These are phyloP conservation scores for Sericinus montela DNA, from an alignment of 2,888 invertebrate species.

Conservation along the genomic window DNA sequence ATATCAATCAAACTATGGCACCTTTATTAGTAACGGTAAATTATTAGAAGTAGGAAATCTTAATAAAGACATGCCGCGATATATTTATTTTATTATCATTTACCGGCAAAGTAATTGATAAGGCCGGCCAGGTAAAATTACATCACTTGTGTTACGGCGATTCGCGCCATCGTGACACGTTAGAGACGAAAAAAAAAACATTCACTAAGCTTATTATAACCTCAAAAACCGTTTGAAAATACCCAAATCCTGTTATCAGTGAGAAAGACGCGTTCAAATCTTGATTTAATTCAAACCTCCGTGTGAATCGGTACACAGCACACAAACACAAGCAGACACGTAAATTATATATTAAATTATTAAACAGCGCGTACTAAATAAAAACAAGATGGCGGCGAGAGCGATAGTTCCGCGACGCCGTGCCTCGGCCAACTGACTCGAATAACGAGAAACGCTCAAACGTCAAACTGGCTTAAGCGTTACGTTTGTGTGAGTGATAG, in stretches of 20 bases:
- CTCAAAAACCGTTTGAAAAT: slow-evolving; percentile 49
- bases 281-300: slow-evolving; percentile 31
- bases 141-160: slow-evolving; percentile 46
- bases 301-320: slow-evolving; percentile 38
- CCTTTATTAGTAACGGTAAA: no score
- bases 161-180: slow-evolving; percentile 36
- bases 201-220: slow-evolving; percentile 41
- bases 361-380: slow-evolving; percentile 46
- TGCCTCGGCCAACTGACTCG: slow-evolving; percentile 71
- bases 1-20: no score
- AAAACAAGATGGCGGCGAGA: slow-evolving; percentile 58
- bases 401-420: slow-evolving; percentile 67
- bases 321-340: slow-evolving; percentile 60
- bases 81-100: neutral
- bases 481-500: slow-evolving; percentile 29
- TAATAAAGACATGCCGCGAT: neutral
- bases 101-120: slow-evolving; percentile 57
- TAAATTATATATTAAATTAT: slow-evolving; percentile 51
- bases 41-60: no score
- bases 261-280: slow-evolving; percentile 6
- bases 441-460: slow-evolving; percentile 48
- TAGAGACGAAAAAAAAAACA: slow-evolving; percentile 39
- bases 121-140: slow-evolving; percentile 38
- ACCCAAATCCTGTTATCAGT: slow-evolving; percentile 45
- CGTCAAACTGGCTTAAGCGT: slow-evolving; percentile 67